phyloP scores from a whole-genome alignment of 1,140 invertebrate genomes.

The Cydia strobilella region DNA sequence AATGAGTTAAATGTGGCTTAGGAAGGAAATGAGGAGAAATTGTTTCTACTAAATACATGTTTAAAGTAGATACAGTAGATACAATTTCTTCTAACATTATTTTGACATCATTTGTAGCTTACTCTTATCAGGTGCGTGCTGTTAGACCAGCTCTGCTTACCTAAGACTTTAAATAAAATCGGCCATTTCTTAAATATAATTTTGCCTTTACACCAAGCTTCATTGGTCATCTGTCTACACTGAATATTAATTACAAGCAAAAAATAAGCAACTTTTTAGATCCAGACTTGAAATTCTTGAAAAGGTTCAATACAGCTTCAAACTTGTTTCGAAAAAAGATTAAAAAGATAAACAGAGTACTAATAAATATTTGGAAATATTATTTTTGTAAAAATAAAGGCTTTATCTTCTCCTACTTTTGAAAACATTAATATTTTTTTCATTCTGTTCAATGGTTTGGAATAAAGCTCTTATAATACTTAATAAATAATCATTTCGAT shows the following conservation, averaged over 20 bases:
- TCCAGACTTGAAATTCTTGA: not conserved
- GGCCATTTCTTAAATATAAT: no score
- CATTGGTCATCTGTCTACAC: not conserved
- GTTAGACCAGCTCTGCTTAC: no score
- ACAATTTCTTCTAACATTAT: no score
- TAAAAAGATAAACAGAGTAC: not conserved
- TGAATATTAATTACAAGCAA: not conserved
- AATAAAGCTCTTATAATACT: not conserved
- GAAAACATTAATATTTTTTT: not conserved
- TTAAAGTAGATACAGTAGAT: no score
- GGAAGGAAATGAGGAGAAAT: not conserved
- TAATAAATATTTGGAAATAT: not conserved
- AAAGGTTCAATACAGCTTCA: not conserved
- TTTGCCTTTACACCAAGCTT: not conserved
- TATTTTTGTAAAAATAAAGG: not conserved
- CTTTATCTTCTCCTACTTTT: not conserved
- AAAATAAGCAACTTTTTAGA: not conserved
- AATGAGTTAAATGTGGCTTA: conserved; percentile 5
- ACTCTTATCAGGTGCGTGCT: no score
- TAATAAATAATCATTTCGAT: not conserved
- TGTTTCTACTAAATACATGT: no score
- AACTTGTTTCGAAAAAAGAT: not conserved
- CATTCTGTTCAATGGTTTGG: not conserved
- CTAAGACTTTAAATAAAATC: no score
- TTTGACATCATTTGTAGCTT: no score